Percentiles rank a stretch among this genome's conserved stretches.
phyloP scores from a whole-genome alignment of 1,140 invertebrate species.

The Sycobia sp. region DNA sequence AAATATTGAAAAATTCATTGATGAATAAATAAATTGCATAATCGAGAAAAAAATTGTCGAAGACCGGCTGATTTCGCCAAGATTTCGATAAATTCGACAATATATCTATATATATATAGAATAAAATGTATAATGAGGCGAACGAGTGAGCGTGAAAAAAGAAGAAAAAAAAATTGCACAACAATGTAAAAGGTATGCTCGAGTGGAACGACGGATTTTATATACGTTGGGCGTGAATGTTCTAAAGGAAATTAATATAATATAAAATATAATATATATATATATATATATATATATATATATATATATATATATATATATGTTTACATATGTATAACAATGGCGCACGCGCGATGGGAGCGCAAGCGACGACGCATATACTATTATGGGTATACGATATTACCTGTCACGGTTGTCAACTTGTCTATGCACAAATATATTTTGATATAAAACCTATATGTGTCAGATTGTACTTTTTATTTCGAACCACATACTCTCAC shows the following conservation, averaged over 20 bases:
- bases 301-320: neutral
- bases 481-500: too few relatives aligned
- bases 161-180: neutral
- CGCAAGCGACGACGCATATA: slow-evolving; percentile 47
- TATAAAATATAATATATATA: too few relatives aligned
- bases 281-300: slow-evolving; percentile 10
- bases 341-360: slow-evolving; percentile 6
- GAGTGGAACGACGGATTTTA: too few relatives aligned
- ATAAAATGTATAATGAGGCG: too few relatives aligned
- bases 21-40: slow-evolving; percentile 2
- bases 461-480: too few relatives aligned
- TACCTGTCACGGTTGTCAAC: slow-evolving; percentile 60
- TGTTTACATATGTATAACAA: neutral
- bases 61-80: too few relatives aligned
- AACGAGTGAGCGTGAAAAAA: neutral
- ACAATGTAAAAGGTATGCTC: too few relatives aligned
- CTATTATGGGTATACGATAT: slow-evolving; percentile 58
- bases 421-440: slow-evolving; percentile 64
- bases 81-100: too few relatives aligned
- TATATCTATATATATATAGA: too few relatives aligned
- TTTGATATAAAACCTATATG: slow-evolving; percentile 60
- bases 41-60: slow-evolving; percentile 1
- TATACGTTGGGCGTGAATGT: too few relatives aligned
- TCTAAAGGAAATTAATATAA: too few relatives aligned
- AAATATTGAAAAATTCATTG: slow-evolving; percentile 15